These are phyloP conservation scores for Catharus minimus DNA, from an alignment of 2,113 vertebrate species.

Conservation along the genomic window DNA sequence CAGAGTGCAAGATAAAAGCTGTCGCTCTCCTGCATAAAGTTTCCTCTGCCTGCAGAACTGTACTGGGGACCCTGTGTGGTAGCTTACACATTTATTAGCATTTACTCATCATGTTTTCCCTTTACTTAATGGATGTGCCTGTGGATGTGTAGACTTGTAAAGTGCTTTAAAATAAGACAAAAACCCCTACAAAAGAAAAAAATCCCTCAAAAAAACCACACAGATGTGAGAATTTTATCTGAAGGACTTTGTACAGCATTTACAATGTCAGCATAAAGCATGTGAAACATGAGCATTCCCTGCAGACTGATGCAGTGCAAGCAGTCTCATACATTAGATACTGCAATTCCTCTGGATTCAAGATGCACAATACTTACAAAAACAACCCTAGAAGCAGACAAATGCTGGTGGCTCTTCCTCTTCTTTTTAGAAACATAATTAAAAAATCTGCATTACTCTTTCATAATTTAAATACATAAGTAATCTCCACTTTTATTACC, in stretches of 20 bases:
- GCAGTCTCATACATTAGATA: slow-evolving; percentile 37
- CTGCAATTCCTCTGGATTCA: slow-evolving; percentile 46
- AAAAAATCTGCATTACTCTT: slow-evolving; percentile 76
- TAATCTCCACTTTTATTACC: slow-evolving; percentile 92
- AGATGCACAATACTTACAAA: slow-evolving; percentile 67
- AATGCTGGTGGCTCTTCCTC: slow-evolving; percentile 82
- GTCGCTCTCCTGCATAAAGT: not conserved
- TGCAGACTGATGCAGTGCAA: slow-evolving; percentile 55
- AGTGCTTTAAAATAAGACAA: slow-evolving; percentile 60
- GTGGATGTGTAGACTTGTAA: slow-evolving; percentile 5
- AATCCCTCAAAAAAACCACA: slow-evolving; percentile 6
- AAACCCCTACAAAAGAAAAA: not conserved
- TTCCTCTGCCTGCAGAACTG: not conserved
- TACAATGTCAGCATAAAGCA: slow-evolving; percentile 61
- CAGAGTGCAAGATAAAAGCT: not conserved
- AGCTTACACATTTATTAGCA: not conserved
- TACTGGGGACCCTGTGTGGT: not conserved
- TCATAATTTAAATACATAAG: slow-evolving; percentile 90
- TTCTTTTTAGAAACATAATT: slow-evolving; percentile 77
- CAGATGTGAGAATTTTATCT: slow-evolving; percentile 30
- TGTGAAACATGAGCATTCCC: slow-evolving; percentile 57
- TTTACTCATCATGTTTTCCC: not conserved
- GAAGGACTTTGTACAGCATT: slow-evolving; percentile 68
- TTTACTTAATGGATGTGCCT: not conserved
- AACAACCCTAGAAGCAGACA: slow-evolving; percentile 78